Conservation (phyloP, 2,113 vertebrate genomes). For the Cyanoramphus novaezelandiae region DNA sequence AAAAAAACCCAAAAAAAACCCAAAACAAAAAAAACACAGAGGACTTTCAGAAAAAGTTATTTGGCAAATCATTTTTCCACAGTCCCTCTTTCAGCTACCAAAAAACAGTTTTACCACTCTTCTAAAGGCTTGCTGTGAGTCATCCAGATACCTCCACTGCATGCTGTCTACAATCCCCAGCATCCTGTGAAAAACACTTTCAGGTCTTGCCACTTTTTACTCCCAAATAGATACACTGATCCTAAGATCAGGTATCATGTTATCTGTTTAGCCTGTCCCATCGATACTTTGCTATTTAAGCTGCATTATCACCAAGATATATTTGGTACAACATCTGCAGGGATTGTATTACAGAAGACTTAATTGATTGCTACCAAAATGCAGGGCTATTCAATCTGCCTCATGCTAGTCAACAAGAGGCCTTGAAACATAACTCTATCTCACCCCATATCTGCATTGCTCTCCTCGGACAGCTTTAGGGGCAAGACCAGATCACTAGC, state of each 20-base stretch:
- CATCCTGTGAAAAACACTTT: background rate
- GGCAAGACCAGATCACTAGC: background rate
- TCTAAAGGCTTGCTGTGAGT: background rate
- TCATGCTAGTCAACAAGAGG: background rate
- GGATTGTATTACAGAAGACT: conserved; percentile 29
- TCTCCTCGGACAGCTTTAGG: background rate
- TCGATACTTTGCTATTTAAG: conserved; percentile 40
- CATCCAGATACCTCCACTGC: background rate
- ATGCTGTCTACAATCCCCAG: background rate
- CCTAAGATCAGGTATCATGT: conserved; percentile 3
- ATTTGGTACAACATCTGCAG: conserved; percentile 12
- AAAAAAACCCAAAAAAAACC: background rate
- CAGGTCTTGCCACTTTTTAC: background rate
- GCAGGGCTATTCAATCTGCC: background rate
- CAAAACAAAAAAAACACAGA: background rate
- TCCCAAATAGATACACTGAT: background rate
- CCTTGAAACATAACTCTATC: background rate
- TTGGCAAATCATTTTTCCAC: background rate
- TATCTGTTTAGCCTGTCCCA: conserved; percentile 8
- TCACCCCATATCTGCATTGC: background rate
- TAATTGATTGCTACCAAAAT: conserved; percentile 14
- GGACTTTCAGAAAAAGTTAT: background rate
- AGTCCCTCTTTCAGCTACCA: background rate
- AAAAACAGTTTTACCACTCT: background rate
- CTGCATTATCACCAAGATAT: background rate